Evolutionary conservation across 2,888 invertebrate genomes (phyloP).

Genomic region (Stictocephala bisonia): DNA sequence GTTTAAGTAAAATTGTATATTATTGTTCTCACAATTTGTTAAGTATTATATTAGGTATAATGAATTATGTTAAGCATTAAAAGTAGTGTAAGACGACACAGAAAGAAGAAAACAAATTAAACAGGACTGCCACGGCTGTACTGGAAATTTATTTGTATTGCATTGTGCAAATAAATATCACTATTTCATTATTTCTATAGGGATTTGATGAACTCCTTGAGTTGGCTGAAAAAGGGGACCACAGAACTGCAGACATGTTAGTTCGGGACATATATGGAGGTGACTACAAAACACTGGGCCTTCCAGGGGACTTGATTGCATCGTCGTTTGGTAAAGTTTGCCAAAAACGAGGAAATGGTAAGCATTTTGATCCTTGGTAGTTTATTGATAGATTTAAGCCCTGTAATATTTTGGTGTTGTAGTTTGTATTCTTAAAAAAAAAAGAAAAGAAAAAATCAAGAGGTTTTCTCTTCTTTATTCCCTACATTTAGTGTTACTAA

Average conservation of each 20-base stretch:
- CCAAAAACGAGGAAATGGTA: conserved; percentile 58
- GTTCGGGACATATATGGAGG: conserved; percentile 77
- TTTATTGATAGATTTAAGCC: too few relatives aligned
- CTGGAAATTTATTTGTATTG: background rate
- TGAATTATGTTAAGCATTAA: too few relatives aligned
- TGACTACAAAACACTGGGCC: conserved; percentile 69
- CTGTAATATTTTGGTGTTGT: too few relatives aligned
- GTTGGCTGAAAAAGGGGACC: conserved; percentile 75
- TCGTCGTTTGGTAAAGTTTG: conserved; percentile 75
- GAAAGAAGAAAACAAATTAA: too few relatives aligned
- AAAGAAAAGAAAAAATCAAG: too few relatives aligned
- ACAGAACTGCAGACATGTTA: conserved; percentile 73
- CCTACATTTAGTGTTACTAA: too few relatives aligned
- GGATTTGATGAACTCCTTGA: conserved; percentile 74
- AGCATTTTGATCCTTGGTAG: conserved; percentile 7
- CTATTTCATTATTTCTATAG: conserved; percentile 60
- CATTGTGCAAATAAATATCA: background rate
- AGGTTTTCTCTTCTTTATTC: too few relatives aligned
- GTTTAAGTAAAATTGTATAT: too few relatives aligned
- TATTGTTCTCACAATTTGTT: too few relatives aligned
- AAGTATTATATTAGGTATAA: too few relatives aligned
- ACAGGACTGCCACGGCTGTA: background rate
- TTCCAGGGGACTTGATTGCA: conserved; percentile 74
- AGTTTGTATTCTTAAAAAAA: too few relatives aligned
- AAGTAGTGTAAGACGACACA: too few relatives aligned